A percentile compares a stretch with the other conserved stretches of the same genome.
phyloP scores from a whole-genome alignment of 2,113 vertebrate genomes.

The Camelus bactrianus region DNA sequence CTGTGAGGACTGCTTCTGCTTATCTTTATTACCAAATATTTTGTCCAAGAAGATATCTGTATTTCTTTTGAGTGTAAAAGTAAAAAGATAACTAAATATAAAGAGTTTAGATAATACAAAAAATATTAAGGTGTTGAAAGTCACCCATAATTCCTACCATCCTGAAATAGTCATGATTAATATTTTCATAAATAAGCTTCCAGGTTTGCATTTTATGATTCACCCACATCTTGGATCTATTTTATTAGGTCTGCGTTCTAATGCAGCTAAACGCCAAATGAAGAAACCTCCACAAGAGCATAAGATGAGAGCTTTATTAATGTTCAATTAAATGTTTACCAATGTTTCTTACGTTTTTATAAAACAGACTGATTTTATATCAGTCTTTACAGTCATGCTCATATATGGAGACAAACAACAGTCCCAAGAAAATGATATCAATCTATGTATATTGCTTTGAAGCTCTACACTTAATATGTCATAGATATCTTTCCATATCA shows the following conservation, averaged over 20 bases:
- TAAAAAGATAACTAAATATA: not conserved
- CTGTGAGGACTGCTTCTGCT: not conserved
- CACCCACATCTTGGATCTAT: not conserved
- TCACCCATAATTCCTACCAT: not conserved
- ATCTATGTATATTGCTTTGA: slow-evolving; percentile 27
- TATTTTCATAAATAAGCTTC: not conserved
- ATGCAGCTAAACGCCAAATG: not conserved
- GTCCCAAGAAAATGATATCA: not conserved
- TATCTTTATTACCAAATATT: not conserved
- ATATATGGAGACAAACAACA: not conserved
- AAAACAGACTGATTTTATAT: not conserved
- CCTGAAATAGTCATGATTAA: slow-evolving; percentile 12
- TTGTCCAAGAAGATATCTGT: not conserved
- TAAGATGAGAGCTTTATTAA: not conserved
- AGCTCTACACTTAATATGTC: not conserved
- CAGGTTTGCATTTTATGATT: not conserved
- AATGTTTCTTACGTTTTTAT: slow-evolving; percentile 23
- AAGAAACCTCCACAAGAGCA: not conserved
- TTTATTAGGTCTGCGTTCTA: not conserved
- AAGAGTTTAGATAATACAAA: not conserved
- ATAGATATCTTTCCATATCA: not conserved
- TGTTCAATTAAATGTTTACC: not conserved
- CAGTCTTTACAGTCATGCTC: not conserved
- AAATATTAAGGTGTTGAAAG: not conserved
- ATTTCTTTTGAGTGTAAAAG: not conserved